Evolutionary conservation across 2,888 invertebrate genomes (phyloP).

Genomic region (Crematogaster levior): DNA sequence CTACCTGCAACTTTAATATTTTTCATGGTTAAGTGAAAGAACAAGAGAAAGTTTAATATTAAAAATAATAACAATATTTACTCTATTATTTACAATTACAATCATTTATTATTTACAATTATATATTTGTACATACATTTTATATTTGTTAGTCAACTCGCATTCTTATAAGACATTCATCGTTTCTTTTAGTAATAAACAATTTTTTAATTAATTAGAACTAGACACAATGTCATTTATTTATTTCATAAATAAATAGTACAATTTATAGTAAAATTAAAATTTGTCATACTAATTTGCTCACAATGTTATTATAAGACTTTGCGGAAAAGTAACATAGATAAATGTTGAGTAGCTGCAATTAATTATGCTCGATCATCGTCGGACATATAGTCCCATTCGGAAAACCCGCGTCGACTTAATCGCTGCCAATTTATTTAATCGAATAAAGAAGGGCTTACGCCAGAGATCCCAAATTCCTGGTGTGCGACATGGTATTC

Average conservation of each 20-base stretch:
- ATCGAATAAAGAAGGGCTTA: constrained; percentile 80
- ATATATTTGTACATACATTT: constrained; percentile 20
- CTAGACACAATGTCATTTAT: too few relatives aligned
- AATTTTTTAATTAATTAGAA: not conserved
- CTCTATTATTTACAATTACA: not conserved
- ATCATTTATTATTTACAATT: too few relatives aligned
- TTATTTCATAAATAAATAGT: not conserved
- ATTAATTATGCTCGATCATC: constrained; percentile 69
- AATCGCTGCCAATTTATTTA: constrained; percentile 84
- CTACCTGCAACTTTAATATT: not conserved
- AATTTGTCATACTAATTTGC: not conserved
- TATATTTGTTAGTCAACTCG: not conserved
- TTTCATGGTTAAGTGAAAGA: not conserved
- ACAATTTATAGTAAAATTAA: not conserved
- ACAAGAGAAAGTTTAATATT: not conserved
- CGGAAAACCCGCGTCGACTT: constrained; percentile 67
- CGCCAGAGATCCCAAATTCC: constrained; percentile 78
- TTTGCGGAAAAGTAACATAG: constrained; percentile 5
- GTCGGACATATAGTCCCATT: constrained; percentile 58
- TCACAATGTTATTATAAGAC: not conserved
- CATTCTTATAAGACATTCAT: not conserved
- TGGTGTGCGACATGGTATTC: constrained; percentile 81
- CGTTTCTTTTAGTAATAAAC: not conserved
- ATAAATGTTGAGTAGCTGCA: constrained; percentile 50
- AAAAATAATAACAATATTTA: not conserved